Conservation (phyloP, 37 sponge, comb jelly and placozoan species). For the Amphimedon queenslandica region DNA sequence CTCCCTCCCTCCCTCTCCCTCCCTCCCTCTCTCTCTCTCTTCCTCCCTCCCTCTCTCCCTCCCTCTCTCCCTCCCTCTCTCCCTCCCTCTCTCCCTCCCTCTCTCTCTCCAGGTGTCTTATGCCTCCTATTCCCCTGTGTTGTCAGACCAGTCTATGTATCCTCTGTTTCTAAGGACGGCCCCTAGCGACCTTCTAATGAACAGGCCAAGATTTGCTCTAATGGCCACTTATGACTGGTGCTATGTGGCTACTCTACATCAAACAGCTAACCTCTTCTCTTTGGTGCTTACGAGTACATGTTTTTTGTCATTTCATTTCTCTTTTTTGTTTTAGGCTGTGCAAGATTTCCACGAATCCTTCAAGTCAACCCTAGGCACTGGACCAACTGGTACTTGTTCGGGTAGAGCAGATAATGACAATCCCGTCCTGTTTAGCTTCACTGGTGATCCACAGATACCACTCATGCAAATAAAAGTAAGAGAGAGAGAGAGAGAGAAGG, state of each 20-base stretch:
- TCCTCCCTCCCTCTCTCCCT: background rate
- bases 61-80: background rate
- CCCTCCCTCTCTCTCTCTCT: background rate
- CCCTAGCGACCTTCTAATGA: constrained; percentile 52
- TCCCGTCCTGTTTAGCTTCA: constrained; percentile 43
- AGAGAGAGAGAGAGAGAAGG: too few relatives aligned
- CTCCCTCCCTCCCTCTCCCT: background rate
- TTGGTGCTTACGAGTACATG: constrained; percentile 27
- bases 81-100: background rate
- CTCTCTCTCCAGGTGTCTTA: constrained; percentile 17
- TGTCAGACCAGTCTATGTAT: constrained; percentile 38
- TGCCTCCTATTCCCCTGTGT: background rate
- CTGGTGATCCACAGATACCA: constrained; percentile 50
- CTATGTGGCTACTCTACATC: constrained; percentile 51
- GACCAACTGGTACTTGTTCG: background rate
- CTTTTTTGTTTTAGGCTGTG: background rate
- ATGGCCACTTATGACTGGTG: constrained; percentile 56
- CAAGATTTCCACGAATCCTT: background rate
- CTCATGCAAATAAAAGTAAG: constrained; percentile 55
- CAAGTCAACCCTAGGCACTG: background rate
- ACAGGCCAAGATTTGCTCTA: constrained; percentile 40
- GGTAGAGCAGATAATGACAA: constrained; percentile 15
- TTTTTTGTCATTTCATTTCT: background rate
- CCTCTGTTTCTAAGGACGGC: constrained; percentile 47
- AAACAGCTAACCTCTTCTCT: constrained; percentile 55